Conservation (phyloP, 1,140 invertebrate species). For the Drosophila rhopaloa region DNA sequence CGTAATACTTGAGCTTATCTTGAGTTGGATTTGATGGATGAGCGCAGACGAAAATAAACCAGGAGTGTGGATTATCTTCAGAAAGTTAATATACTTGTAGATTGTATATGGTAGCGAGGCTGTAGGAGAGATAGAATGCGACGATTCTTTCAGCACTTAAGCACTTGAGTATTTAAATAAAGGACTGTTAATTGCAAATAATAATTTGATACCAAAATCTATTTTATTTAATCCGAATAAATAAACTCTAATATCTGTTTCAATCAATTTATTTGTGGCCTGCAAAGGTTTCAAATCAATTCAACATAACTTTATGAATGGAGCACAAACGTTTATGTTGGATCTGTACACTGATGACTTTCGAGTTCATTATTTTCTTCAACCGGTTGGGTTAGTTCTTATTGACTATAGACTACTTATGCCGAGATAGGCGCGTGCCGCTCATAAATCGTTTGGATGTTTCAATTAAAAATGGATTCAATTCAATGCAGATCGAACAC, state of each 20-base stretch:
- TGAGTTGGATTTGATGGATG: conserved; percentile 5
- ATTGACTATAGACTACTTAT: conserved; percentile 25
- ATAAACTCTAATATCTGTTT: neutral
- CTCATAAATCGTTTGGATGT: conserved; percentile 31
- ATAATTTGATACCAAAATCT: neutral
- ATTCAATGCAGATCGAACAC: conserved; percentile 12
- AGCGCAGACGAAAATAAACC: conserved; percentile 18
- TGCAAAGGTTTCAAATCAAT: conserved; percentile 8
- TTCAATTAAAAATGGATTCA: conserved; percentile 24
- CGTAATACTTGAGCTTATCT: conserved; percentile 31
- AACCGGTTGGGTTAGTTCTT: conserved; percentile 53
- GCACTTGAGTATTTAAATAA: no score
- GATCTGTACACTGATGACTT: neutral
- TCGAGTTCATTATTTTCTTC: neutral
- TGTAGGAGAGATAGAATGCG: no score
- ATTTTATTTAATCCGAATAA: neutral
- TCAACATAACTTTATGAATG: conserved; percentile 18
- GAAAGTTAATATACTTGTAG: neutral
- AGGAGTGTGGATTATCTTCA: conserved; percentile 1
- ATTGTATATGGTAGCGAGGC: neutral
- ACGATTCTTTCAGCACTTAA: no score
- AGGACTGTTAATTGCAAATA: neutral
- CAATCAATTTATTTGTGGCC: neutral
- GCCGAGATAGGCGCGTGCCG: conserved; percentile 51
- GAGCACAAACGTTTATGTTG: neutral